These are phyloP conservation scores for Brachionus calyciflorus DNA, from an alignment of 1,140 invertebrate genomes.

Conservation along the genomic window DNA sequence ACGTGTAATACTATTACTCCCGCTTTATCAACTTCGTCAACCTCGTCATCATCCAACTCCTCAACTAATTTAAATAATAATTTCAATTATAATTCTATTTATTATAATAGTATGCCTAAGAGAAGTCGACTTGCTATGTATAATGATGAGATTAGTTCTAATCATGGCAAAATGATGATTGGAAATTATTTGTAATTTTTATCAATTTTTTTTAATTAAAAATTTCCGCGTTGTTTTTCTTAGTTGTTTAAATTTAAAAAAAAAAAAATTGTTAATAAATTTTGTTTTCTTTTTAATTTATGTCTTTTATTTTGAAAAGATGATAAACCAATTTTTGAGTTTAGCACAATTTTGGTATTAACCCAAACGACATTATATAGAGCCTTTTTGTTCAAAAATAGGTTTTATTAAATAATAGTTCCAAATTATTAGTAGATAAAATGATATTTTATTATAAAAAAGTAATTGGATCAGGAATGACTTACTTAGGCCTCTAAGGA, in stretches of 20 bases:
- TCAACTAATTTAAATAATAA: background rate
- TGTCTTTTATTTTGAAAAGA: no score
- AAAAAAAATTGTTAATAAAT: no score
- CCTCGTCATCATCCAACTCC: slow-evolving; percentile 29
- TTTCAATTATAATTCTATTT: background rate
- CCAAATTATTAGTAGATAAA: no score
- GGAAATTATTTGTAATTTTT: slow-evolving; percentile 19
- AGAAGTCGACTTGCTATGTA: background rate
- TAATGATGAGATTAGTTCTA: background rate
- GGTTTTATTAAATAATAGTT: no score
- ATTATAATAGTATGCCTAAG: slow-evolving; percentile 6
- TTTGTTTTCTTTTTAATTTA: no score
- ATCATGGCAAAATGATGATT: background rate
- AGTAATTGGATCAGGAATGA: no score
- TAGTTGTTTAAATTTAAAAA: background rate
- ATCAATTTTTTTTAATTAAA: background rate
- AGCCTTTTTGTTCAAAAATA: no score
- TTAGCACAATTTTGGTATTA: no score
- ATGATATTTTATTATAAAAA: no score
- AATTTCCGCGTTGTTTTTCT: slow-evolving; percentile 17
- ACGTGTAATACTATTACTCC: slow-evolving; percentile 44
- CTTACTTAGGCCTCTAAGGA: no score
- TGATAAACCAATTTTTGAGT: no score
- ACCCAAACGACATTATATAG: no score
- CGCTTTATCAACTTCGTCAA: background rate